Conservation (phyloP, 2,113 vertebrate genomes). For the Hyaena hyaena region DNA sequence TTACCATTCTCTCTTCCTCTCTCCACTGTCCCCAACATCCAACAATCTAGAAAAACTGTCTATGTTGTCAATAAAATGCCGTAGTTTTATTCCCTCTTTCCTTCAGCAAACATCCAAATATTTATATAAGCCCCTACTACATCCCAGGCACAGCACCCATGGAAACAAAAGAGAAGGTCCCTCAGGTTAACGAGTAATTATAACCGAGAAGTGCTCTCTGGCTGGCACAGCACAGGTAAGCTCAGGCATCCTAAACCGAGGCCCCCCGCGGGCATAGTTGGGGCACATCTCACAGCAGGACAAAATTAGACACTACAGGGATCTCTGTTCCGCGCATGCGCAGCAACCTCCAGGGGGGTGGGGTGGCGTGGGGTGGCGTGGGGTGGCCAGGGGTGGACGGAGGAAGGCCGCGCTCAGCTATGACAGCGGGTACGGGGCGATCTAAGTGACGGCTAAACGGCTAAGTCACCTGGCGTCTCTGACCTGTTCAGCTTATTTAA, state of each 20-base stretch:
- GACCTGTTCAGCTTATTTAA: not conserved
- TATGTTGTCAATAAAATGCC: not conserved
- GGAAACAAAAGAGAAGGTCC: not conserved
- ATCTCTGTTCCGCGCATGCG: not conserved
- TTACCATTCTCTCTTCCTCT: not conserved
- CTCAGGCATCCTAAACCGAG: rapidly evolving
- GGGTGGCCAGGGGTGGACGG: not conserved
- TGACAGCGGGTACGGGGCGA: rapidly evolving
- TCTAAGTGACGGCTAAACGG: not conserved
- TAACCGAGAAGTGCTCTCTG: not conserved
- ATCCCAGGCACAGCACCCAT: not conserved
- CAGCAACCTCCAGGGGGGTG: not conserved
- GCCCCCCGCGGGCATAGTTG: not conserved
- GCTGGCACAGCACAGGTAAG: not conserved
- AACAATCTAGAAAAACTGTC: not conserved
- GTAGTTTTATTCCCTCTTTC: not conserved
- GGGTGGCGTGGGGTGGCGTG: no score
- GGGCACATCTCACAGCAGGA: not conserved
- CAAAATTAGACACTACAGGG: not conserved
- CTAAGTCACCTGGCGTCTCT: not conserved
- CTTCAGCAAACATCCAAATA: not conserved
- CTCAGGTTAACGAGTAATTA: not conserved
- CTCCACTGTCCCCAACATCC: not conserved
- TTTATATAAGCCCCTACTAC: not conserved
- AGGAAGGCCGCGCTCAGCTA: rapidly evolving